These are phyloP conservation scores for Amphiura filiformis DNA, from an alignment of 35 echinoderm and acorn worm species.

Conservation along the genomic window DNA sequence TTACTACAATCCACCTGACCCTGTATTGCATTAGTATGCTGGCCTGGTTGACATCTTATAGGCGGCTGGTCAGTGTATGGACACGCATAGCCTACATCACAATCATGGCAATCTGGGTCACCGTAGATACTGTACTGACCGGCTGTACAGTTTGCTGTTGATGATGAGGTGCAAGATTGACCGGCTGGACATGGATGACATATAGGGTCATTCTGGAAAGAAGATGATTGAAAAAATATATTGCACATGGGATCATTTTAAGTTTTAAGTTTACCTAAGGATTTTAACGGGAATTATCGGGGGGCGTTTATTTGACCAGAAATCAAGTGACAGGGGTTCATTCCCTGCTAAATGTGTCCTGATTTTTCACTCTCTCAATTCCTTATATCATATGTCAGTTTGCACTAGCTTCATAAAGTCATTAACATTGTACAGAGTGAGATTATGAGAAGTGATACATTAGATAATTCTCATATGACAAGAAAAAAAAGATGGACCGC, in stretches of 20 bases:
- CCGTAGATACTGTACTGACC: conserved; percentile 74
- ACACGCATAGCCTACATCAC: conserved; percentile 75
- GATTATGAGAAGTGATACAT: too few species aligned
- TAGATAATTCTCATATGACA: too few species aligned
- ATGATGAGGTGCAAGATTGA: conserved; percentile 37
- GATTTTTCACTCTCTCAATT: too few species aligned
- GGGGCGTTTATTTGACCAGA: too few species aligned
- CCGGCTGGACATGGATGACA: conserved; percentile 82
- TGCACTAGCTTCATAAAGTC: too few species aligned
- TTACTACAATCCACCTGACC: conserved; percentile 42
- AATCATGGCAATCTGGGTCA: conserved; percentile 53
- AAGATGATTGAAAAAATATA: conserved; percentile 10
- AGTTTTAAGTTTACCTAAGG: too few species aligned
- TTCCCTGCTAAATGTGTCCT: too few species aligned
- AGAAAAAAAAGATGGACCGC: too few species aligned
- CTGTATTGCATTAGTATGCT: conserved; percentile 64
- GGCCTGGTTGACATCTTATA: conserved; percentile 55
- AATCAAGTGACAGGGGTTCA: too few species aligned
- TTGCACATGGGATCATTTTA: not conserved
- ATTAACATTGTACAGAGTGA: too few species aligned
- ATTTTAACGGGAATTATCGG: too few species aligned
- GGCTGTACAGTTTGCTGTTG: conserved; percentile 33
- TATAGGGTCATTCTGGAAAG: conserved; percentile 51
- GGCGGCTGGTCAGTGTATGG: conserved; percentile 54
- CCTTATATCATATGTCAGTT: too few species aligned